Evolutionary conservation across 2,113 vertebrate genomes (phyloP), one percentile per base, ranked within the genome.

Genomic region (Benitochromis conjunctus): DNA sequence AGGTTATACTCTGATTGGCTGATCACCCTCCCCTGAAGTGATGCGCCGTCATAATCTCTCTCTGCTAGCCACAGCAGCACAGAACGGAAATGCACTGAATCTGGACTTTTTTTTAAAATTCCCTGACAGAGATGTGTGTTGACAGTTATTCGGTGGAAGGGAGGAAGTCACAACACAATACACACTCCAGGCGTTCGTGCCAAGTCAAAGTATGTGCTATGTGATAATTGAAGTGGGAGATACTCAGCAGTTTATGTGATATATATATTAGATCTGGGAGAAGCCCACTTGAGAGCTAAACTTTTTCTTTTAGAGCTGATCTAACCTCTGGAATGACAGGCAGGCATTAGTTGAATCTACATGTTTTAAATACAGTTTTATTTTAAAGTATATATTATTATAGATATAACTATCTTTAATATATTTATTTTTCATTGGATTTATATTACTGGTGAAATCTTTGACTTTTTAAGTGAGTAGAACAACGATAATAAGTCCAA

Each of bases 1-100:
- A 46, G 46, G 80, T 84, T 86, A 24, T 53, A 81, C 76, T 89
- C 66, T 58, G 69, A 92, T 90, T 84, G 77, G 80, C 66, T 86
- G 81, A 74, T 82, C 62, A 54, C 62, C 55, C 60, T 5, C 24
- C 34, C 55, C 60, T 26, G 41, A 85, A 87, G 86, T 82, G 80
- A 90, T 14, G 4, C 51, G 46, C 34, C 12, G 0, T 84, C 86
- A 53, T 76, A 21, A 56, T 58, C 53, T 84, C 60, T 26, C 12
- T 21, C 1, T 24, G 9, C 58, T 84, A 36, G 84, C 83, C 48
- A 29, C 14, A 21, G 43, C 80, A 77, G 41, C n/a, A 24, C 56
- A 18, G 12, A 54, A 81, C 1, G 2, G 80, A 55, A 56, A 41
- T 6, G 84, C 55, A 69, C 36, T 82, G 46, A 36, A 29, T 81